Base-by-base conservation (phyloP, 92 coral and sea anemone species). In the Actinostola sp. region DNA sequence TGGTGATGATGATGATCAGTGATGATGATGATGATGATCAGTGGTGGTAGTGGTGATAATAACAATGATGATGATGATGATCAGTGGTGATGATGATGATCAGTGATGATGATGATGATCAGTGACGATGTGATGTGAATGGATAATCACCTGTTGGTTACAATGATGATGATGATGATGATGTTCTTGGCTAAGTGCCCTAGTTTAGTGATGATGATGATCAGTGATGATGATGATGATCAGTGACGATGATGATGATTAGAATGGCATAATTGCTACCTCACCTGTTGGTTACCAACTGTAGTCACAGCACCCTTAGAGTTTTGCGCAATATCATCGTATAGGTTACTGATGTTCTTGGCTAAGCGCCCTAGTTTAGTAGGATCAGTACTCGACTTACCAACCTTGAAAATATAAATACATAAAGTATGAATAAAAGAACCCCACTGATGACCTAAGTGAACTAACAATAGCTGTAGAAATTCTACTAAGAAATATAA, bases 261-360 rank as follows among this genome's bases (percentile, higher is more conserved):
- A 61, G 11, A 21, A 30, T 61, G 66, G 33, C 13, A 42, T 65
- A 29, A 67, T 33, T 30, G 13, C 12, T 50, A 30, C 13, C 76
- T 43, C 62, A 93, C 98, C 92, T 94, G 97, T 10, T 97, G 97
- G 75, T 89, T 77, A 0, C 97, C 97, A 4, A 90, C 92, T 27
- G 99, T 95, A 46, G 89, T 64, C 29, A 91, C 97, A 20, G 99
- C 99, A 25, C 99, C 99, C 65, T 83, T 81, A 0, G 97, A 79
- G 67, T 92, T 90, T 60, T 84, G 75, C 3, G 99, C 93, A n/a
- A 95, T 84, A 28, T 85, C 88, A 58, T 80, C 91, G 75, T 95
- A 95, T 3, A 71, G 60, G 36, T 81, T 89, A 76, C 95, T 92
- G 69, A 95, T 82, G 62, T 92, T 93, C 61, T 95, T 95, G 26